Base-by-base conservation (phyloP, 1,140 invertebrate genomes). In the Archivesica marissinica region DNA sequence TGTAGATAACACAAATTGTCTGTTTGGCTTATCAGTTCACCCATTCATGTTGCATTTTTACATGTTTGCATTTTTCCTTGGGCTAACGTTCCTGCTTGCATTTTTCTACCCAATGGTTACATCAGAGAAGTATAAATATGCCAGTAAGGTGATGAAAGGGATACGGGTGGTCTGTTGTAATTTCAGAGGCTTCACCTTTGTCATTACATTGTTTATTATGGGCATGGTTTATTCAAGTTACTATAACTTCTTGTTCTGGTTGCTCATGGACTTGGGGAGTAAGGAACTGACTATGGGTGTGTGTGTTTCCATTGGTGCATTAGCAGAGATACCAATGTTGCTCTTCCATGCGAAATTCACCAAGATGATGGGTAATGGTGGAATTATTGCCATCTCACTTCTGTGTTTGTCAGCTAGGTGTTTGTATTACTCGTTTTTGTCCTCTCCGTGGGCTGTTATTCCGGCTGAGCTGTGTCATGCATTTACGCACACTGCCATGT, bases 1-100 rank as follows among this genome's bases (percentile, higher is more conserved):
- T 61, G 90, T 93, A 35, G 90, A 92, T 54, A 86, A 90, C 68
- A 91, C 92, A 11, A 86, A 89, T 17, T 93, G 93, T 81, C 68
- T 92, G 30, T 89, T 93, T 72, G 78, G 86, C 11, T 56, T 88
- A 20, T 75, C 88, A 4, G 83, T 92, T 15, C 88, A 92, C 82
- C 92, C 92, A 41, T 91, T 92, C 59, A 87, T 92, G 78, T 47
- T 93, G 20, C 93, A 93, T 75, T 92, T 93, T 66, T 92, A 91
- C 72, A 61, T 91, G 59, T 93, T 93, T 89, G 91, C 86, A 33
- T 85, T 77, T 30, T 87, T 92, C 15, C 85, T 93, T 20, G 87
- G 82, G 20, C 23, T 91, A 20, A 90, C 92, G 28, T 88, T 93
- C 38, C 39, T 92, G 9, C 33, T 91, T 3, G 87, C 89, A 52